Conservation (phyloP, 2,113 vertebrate genomes). For the Microtus ochrogaster region DNA sequence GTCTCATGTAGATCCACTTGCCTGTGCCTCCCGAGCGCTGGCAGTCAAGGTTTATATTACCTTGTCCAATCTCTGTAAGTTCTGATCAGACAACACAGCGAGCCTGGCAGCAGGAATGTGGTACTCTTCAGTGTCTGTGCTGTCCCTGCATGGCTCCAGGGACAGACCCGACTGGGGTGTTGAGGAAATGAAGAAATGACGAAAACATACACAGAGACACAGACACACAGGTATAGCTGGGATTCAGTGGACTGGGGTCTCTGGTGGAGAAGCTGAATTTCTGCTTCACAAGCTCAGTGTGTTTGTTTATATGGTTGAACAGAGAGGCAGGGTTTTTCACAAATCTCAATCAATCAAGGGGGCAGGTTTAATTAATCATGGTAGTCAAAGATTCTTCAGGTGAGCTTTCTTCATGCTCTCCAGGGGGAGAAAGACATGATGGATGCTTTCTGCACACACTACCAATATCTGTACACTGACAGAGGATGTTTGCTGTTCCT, state of each 20-base stretch:
- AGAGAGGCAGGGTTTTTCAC: background rate
- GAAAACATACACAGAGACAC: background rate
- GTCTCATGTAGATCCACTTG: background rate
- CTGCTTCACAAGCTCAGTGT: background rate
- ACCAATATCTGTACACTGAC: background rate
- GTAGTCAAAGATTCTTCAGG: background rate
- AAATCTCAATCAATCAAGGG: background rate
- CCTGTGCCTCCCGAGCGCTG: background rate
- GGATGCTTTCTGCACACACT: background rate
- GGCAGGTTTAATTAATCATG: background rate
- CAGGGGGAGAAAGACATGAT: background rate
- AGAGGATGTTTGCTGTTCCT: too few relatives aligned
- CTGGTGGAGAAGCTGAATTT: background rate
- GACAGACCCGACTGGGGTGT: background rate
- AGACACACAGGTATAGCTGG: background rate
- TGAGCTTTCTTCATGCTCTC: background rate
- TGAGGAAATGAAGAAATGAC: background rate
- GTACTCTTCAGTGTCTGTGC: background rate
- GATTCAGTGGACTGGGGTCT: background rate
- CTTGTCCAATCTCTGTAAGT: background rate
- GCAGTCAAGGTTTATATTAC: background rate
- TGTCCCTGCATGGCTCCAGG: background rate
- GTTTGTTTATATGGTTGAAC: background rate
- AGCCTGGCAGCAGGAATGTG: background rate
- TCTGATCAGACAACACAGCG: background rate